These are phyloP conservation scores for Loxodonta africana DNA, from an alignment of 2,113 vertebrate species.

Conservation along the genomic window DNA sequence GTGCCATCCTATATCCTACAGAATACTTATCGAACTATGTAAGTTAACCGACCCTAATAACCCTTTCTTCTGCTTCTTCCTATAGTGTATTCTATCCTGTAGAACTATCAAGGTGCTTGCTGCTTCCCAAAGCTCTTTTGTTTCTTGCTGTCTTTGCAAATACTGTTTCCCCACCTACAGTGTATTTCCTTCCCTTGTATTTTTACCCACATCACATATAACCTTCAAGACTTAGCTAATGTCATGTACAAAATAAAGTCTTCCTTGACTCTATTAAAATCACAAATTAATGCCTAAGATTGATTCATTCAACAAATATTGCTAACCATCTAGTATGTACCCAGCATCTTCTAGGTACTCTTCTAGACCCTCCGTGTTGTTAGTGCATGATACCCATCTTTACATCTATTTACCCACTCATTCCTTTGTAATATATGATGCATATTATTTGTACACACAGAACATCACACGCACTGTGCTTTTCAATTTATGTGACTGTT, in stretches of 20 bases:
- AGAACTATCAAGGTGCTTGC: background rate
- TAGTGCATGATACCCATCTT: background rate
- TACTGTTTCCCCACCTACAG: background rate
- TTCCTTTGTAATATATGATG: background rate
- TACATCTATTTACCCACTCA: background rate
- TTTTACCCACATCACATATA: background rate
- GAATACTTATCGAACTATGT: background rate
- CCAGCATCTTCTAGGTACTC: conserved; percentile 1
- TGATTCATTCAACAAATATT: background rate
- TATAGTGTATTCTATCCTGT: background rate
- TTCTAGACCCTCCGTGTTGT: background rate
- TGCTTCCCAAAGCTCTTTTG: background rate
- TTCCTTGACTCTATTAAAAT: background rate
- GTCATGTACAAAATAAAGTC: background rate
- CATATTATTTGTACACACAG: background rate
- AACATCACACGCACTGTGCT: background rate
- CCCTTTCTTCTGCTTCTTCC: background rate
- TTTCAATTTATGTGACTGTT: background rate
- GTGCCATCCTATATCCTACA: background rate
- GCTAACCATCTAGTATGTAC: background rate
- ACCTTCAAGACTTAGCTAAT: background rate
- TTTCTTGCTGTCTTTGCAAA: background rate
- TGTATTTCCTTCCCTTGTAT: background rate
- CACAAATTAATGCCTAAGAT: background rate
- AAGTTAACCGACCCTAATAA: background rate